These are phyloP conservation scores for Pyralis farinalis DNA, from an alignment of 2,888 invertebrate genomes.

Conservation along the genomic window DNA sequence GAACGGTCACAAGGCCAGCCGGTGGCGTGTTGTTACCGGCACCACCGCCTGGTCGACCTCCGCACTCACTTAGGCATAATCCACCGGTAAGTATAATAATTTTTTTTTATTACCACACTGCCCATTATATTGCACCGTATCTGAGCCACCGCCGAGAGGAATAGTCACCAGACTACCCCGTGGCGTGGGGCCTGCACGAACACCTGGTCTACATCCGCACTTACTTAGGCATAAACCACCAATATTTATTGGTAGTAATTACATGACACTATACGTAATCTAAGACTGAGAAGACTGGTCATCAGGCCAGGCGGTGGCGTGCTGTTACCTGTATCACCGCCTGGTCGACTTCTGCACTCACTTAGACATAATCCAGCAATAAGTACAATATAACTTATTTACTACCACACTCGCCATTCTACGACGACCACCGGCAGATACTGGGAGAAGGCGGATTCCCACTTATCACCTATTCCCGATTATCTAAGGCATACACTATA, in stretches of 20 bases:
- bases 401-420: conserved; percentile 74
- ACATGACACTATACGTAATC: conserved; percentile 86
- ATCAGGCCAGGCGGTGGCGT: conserved; percentile 88
- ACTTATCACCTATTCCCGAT: no score
- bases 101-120: conserved; percentile 72
- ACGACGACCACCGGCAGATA: no score
- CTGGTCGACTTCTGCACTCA: conserved; percentile 58
- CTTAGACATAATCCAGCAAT: conserved; percentile 59
- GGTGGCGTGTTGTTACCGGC: conserved; percentile 78
- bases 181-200: conserved; percentile 74
- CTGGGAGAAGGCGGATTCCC: no score
- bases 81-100: conserved; percentile 52
- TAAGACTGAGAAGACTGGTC: conserved; percentile 91
- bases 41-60: conserved; percentile 62
- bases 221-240: conserved; percentile 55
- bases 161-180: conserved; percentile 90
- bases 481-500: no score
- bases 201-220: conserved; percentile 62
- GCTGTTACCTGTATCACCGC: conserved; percentile 66
- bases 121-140: conserved; percentile 82
- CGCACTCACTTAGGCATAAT: conserved; percentile 58
- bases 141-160: conserved; percentile 92
- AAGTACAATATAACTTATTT: conserved; percentile 59
- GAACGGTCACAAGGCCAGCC: conserved; percentile 90
- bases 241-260: conserved; percentile 52